Evolutionary conservation across 2,888 invertebrate genomes (phyloP), one percentile per base, ranked within the genome.

Genomic region (Drosophila quasianomalipes): DNA sequence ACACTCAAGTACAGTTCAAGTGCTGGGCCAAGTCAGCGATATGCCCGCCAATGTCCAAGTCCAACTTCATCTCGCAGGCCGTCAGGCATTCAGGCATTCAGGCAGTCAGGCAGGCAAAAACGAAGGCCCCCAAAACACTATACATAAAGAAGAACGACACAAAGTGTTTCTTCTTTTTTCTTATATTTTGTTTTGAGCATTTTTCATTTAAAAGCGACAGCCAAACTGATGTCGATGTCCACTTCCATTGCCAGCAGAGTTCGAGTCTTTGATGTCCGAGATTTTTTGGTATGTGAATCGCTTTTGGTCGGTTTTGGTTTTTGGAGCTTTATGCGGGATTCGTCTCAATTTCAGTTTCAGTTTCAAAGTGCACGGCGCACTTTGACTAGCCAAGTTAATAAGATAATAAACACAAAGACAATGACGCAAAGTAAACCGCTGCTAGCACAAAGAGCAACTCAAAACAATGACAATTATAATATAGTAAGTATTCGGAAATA

Each of bases 1-100:
- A 64, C 85, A 84, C 91, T 91, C 87, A 83, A 91, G 91, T 91
- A 63, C 91, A 87, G 75, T 85, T 87, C 87, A 87, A 87, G 87
- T 87, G 89, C 85, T 91, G 85, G 85, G 82, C 91, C 85, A 89
- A 85, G 86, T 67, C 86, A 82, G 37, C 63, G 91, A 83, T 83
- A 89, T 83, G 76, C 66, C 81, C 63, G 76, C 44, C 66, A 65
- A 77, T 76, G 81, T 78, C 79, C 82, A 78, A 68, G 44, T 73
- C 60, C 62, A 60, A 41, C 69, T 79, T 41, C 63, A 64, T 63
- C 53, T 77, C 22, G 51, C 79, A 54, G 74, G 59, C 74, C 37
- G 62, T 52, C 67, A 19, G 70, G 19, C 60, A 30, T 58, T 53
- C 67, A 19, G 65, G 53, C 70, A 70, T 71, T 51, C 66, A 14